Base-by-base conservation (phyloP, 2,113 vertebrate genomes). In the Melanostigma gelatinosum region DNA sequence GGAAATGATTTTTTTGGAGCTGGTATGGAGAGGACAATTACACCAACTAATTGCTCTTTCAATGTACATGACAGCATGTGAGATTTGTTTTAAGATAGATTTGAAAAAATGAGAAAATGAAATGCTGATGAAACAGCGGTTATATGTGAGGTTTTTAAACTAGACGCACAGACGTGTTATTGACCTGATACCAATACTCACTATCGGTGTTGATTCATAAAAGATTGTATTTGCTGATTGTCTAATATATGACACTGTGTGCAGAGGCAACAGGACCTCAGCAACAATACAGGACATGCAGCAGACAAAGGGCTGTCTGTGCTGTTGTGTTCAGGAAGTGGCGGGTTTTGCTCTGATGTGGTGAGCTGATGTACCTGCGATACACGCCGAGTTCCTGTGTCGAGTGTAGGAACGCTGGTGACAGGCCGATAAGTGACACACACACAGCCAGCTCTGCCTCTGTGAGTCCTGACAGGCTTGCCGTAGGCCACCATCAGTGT, bases 271-370 rank as follows among this genome's bases (percentile, higher is more conserved):
- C 66, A 29, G 72, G 58, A 62, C 52, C 16, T 75, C 40, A 42
- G 18, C 58, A 69, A 82, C 65, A 80, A 55, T 69, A 67, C 62
- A 89, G 82, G 76, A 77, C 85, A 79, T 4, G 57, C 63, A 72
- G 82, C 80, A 90, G 84, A 93, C 90, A 90, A 87, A 87, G 74
- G 66, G 61, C 71, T 44, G 83, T 65, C 74, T 92, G 87, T 83
- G 83, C 81, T 63, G 64, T 15, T 83, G 73, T 71, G 74, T 77
- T 86, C 88, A 92, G 88, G 83, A 91, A 89, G 90, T 87, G 83
- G 83, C 77, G 77, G 75, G 67, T 55, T 63, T 72, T 1, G 24
- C 74, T 88, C 75, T 89, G 90, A 85, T 85, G 89, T 92, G 83
- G 89, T 20, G 72, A 81, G 57, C 82, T 84, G 84, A 89, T 85